Percentiles rank a stretch among this genome's conserved stretches.
Conservation (phyloP, 2,888 invertebrate genomes). For the Epistrophe grossulariae region DNA sequence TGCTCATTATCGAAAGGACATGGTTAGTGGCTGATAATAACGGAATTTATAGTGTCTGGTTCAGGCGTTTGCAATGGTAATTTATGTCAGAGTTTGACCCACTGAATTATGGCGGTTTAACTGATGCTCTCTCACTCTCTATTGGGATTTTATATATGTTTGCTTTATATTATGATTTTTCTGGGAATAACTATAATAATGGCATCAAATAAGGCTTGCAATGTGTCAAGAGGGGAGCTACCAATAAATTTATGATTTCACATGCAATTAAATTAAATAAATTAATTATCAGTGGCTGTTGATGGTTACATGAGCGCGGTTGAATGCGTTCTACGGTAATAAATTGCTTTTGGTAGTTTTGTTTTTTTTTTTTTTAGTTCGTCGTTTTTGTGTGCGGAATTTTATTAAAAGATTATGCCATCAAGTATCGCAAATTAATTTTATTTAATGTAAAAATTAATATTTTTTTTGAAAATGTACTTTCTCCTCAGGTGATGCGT, state of each 20-base stretch:
- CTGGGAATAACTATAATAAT: constrained; percentile 27
- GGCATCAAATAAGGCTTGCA: constrained; percentile 42
- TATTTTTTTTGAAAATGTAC: not conserved
- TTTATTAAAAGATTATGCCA: not conserved
- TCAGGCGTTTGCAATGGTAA: constrained; percentile 52
- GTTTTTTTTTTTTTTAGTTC: not conserved
- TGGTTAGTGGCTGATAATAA: constrained; percentile 67
- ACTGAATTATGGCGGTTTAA: constrained; percentile 40
- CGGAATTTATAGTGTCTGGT: constrained; percentile 65
- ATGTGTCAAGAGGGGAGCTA: constrained; percentile 47
- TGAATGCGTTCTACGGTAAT: constrained; percentile 25
- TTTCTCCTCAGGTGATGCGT: not conserved
- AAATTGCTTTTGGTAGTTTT: constrained; percentile 41
- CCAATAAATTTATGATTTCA: constrained; percentile 64
- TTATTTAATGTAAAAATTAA: not conserved
- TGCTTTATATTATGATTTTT: constrained; percentile 2
- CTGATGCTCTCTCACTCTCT: constrained; percentile 52
- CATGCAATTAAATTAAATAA: constrained; percentile 44
- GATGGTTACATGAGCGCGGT: constrained; percentile 34
- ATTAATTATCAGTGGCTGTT: constrained; percentile 41
- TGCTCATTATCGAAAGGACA: constrained; percentile 66
- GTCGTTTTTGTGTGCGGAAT: not conserved
- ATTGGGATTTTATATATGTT: constrained; percentile 22
- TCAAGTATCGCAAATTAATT: not conserved
- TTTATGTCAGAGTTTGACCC: constrained; percentile 61